Base-by-base conservation (phyloP, 1,140 invertebrate species). In the Euglossa dilemma region DNA sequence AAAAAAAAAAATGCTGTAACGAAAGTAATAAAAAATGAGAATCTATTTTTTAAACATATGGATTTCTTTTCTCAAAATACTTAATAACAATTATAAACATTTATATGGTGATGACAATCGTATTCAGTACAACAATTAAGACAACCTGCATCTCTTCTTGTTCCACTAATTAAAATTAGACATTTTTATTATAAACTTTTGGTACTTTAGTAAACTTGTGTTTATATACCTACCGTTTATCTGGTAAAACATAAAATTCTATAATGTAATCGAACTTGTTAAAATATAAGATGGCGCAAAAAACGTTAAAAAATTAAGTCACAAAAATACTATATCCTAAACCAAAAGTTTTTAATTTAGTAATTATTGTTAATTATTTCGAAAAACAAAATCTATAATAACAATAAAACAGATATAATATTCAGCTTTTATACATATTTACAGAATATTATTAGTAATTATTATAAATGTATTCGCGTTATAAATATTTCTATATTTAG, bases 51-150 rank as follows among this genome's bases (percentile, higher is more conserved):
- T 18, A 57, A 59, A 57, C 59, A 57, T 20, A 23, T 45, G 71
- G 12, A 57, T 57, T 25, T 73, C 9, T 8, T 57, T 59, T 25
- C 25, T 36, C 20, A 6, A 73, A 57, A 25, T 73, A 45, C 59
- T 73, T 73, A 57, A 73, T 73, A 73, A 73, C 71, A 73, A 59
- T 59, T 73, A 57, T 57, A 73, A 57, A 73, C 71, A 73, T 73
- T 73, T 73, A 45, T 20, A 59, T 43, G 45, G 36, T 25, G 59
- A 45, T n/a, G 23, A 57, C 25, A 43, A 73, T 56, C 50, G 25
- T 18, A 72, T 47, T 25, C 36, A 18, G 45, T 73, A 73, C 54
- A 73, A 73, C 47, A 52, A n/a, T 52, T 28, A 5, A 52, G 43
- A 52, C 25, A 52, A 12, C 28, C 14, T 50, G 45, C 16, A 14